These are phyloP conservation scores for Choloepus didactylus DNA, from an alignment of 2,797 vertebrate species.

Conservation along the genomic window DNA sequence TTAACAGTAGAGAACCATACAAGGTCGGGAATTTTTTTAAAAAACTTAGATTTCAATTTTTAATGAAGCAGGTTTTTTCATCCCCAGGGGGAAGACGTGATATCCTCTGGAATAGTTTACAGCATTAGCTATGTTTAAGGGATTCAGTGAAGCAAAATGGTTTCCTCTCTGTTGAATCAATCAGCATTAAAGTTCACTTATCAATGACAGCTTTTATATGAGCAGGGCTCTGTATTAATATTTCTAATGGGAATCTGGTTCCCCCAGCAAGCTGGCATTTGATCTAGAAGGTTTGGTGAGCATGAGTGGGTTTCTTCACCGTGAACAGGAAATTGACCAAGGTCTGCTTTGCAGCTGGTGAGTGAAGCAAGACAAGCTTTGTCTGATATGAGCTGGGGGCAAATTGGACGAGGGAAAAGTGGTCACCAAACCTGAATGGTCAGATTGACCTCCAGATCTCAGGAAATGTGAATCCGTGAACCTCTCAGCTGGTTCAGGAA, in stretches of 20 bases:
- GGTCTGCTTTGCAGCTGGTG: slow-evolving; percentile 41
- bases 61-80: slow-evolving; percentile 49
- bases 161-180: slow-evolving; percentile 83
- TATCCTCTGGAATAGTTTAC: slow-evolving; percentile 83
- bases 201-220: slow-evolving; percentile 80
- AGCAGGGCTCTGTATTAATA: slow-evolving; percentile 69
- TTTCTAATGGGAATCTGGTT: background rate
- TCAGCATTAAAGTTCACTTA: slow-evolving; percentile 84
- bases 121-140: slow-evolving; percentile 80
- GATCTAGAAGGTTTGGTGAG: slow-evolving; percentile 77
- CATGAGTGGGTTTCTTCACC: slow-evolving; percentile 60
- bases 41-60: slow-evolving; percentile 54
- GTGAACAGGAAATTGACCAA: slow-evolving; percentile 14
- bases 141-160: slow-evolving; percentile 83
- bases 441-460: slow-evolving; percentile 56
- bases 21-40: background rate
- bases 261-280: slow-evolving; percentile 60
- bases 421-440: slow-evolving; percentile 15
- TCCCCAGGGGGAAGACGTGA: slow-evolving; percentile 65
- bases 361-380: slow-evolving; percentile 30
- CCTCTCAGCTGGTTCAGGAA: slow-evolving; percentile 24
- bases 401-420: slow-evolving; percentile 78
- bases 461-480: slow-evolving; percentile 62
- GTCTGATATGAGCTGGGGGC: slow-evolving; percentile 74
- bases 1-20: background rate